phyloP scores from a whole-genome alignment of 2,888 invertebrate species.

The Aphidius colemani region DNA sequence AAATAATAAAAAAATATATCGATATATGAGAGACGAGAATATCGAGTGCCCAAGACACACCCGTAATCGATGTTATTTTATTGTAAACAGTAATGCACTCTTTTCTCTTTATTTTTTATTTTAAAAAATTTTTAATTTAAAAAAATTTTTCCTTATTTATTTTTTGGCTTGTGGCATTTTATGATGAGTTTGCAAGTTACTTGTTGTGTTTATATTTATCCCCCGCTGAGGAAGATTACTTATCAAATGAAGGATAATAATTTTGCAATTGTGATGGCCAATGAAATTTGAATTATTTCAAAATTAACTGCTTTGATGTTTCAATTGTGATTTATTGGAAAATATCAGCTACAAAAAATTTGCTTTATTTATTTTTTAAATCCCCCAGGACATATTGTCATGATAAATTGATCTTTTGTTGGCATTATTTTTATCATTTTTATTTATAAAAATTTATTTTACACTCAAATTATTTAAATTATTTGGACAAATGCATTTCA shows the following conservation, averaged over 20 bases:
- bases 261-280: slow-evolving; percentile 53
- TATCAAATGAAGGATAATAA: slow-evolving; percentile 41
- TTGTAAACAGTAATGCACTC: slow-evolving; percentile 51
- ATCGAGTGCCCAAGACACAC: slow-evolving; percentile 22
- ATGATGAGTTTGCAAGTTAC: slow-evolving; percentile 43
- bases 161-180: background rate
- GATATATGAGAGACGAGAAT: too few species aligned
- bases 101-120: slow-evolving; percentile 6
- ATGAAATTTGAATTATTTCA: slow-evolving; percentile 44
- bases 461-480: too few species aligned
- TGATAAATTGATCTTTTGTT: too few species aligned
- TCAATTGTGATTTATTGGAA: slow-evolving; percentile 55
- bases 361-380: slow-evolving; percentile 30
- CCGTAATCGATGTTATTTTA: slow-evolving; percentile 55
- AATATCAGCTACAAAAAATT: slow-evolving; percentile 36
- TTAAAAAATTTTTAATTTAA: too few species aligned
- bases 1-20: too few species aligned
- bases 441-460: too few species aligned
- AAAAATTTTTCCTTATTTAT: background rate
- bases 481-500: too few species aligned
- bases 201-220: slow-evolving; percentile 44
- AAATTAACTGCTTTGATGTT: slow-evolving; percentile 16
- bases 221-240: slow-evolving; percentile 24
- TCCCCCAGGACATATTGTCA: background rate
- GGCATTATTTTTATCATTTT: too few species aligned